Base-by-base conservation (phyloP, 2,797 vertebrate species). In the Schizopygopsis pylzovi region DNA sequence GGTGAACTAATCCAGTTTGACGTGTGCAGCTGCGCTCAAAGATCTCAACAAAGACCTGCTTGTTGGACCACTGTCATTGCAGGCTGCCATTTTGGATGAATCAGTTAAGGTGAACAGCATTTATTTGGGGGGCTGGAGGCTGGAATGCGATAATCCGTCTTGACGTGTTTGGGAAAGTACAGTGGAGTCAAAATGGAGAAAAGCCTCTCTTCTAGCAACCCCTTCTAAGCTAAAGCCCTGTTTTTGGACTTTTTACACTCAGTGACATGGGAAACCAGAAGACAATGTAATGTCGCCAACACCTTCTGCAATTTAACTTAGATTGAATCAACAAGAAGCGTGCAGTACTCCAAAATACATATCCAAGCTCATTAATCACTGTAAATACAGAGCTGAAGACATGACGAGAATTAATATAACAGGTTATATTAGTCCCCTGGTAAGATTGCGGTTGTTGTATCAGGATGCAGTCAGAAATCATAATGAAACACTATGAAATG, bases 1-100 rank as follows among this genome's bases (percentile, higher is more conserved):
- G 90, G 79, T 78, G 52, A 77, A 78, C 79, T 89, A 88, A 91
- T 90, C 88, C 92, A 89, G 92, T 92, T 92, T 85, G 83, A 90
- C 90, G 91, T 87, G 85, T 81, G 90, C 94, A 95, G 95, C 94
- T 95, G 94, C 91, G 91, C 91, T 91, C 92, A 90, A 92, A 93
- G 89, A 89, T 83, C 79, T 88, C 89, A 93, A 96, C 94, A 95
- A 96, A 94, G 92, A 92, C 87, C 86, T 86, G 89, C 92, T 92
- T 96, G 94, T 95, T 94, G 92, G 90, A 81, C 73, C 52, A 61
- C 73, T 72, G 72, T 77, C 75, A 56, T 25, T 61, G 71, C 79
- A 81, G 83, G 72, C 43, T 52, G 85, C 85, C 82, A 81, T 87
- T 89, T 63, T 79, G 86, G 88, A 87, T 75, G 84, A 81, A 83